A percentile compares a stretch with the other conserved stretches of the same genome.
These are phyloP conservation scores for Lophotriccus pileatus DNA, from an alignment of 2,797 vertebrate genomes.

Conservation along the genomic window DNA sequence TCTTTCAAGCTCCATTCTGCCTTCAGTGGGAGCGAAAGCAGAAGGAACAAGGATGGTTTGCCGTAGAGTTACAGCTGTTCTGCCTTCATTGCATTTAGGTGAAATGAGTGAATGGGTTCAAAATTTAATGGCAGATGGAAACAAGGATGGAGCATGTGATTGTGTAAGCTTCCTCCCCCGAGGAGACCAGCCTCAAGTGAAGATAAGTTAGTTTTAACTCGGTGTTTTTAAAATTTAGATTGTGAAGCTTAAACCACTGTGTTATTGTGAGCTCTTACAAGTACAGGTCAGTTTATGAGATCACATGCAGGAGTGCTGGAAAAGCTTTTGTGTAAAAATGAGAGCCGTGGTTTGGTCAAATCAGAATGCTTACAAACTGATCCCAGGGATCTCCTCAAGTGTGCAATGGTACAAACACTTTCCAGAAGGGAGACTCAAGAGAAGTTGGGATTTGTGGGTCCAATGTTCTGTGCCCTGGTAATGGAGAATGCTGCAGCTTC, in stretches of 20 bases:
- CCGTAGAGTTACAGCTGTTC: not conserved
- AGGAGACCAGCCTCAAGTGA: not conserved
- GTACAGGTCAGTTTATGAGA: not conserved
- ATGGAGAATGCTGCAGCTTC: not conserved
- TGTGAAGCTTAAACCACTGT: not conserved
- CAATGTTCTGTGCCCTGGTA: fast-evolving
- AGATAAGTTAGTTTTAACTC: not conserved
- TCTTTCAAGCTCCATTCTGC: not conserved
- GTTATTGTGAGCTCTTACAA: not conserved
- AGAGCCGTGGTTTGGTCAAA: not conserved
- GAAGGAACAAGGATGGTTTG: not conserved
- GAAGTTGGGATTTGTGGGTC: not conserved
- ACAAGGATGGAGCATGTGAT: not conserved
- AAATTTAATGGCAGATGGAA: not conserved
- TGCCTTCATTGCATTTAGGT: not conserved
- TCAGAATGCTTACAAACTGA: not conserved
- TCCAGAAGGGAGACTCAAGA: not conserved
- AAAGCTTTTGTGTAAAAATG: not conserved
- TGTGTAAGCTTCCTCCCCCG: not conserved
- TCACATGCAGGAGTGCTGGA: not conserved
- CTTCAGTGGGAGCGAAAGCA: not conserved
- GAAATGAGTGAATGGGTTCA: not conserved
- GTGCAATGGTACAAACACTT: not conserved
- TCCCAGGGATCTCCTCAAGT: not conserved
- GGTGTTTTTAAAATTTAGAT: not conserved